Percentiles rank a stretch among this genome's conserved stretches.
phyloP scores from a whole-genome alignment of 1,140 invertebrate species.

The Drosophila bifasciata region DNA sequence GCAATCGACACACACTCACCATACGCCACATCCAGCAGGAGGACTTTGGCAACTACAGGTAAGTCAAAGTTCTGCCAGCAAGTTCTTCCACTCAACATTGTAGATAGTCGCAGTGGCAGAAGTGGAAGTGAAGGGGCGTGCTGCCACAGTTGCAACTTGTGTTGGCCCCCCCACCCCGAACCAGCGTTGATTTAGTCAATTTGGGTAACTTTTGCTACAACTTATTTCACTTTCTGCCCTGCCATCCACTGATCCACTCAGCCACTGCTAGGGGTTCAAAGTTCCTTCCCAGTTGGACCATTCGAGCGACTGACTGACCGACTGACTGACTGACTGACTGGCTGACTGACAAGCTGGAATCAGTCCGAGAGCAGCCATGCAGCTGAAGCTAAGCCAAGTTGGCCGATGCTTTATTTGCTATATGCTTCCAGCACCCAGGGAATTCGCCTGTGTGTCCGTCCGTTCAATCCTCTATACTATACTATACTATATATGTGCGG shows the following conservation, averaged over 20 bases:
- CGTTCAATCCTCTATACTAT: too few relatives aligned
- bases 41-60: slow-evolving; percentile 89
- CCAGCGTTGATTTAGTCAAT: slow-evolving; percentile 76
- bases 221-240: slow-evolving; percentile 61
- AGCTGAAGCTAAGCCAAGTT: slow-evolving; percentile 21
- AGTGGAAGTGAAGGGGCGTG: too few relatives aligned
- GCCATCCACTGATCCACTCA: too few relatives aligned
- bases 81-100: too few relatives aligned
- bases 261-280: too few relatives aligned
- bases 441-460: slow-evolving; percentile 26
- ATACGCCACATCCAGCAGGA: slow-evolving; percentile 87
- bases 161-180: too few relatives aligned
- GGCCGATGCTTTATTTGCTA: slow-evolving; percentile 43
- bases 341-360: not conserved
- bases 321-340: too few relatives aligned
- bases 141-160: slow-evolving; percentile 36
- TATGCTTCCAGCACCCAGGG: slow-evolving; percentile 15
- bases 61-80: slow-evolving; percentile 58
- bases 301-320: too few relatives aligned
- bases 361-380: too few relatives aligned
- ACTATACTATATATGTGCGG: too few relatives aligned
- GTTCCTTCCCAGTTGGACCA: too few relatives aligned
- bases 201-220: slow-evolving; percentile 68
- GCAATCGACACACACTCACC: slow-evolving; percentile 87
- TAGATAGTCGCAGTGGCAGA: too few relatives aligned